Percentiles rank a stretch among this genome's conserved stretches.
These are phyloP conservation scores for Cheilinus undulatus DNA, from an alignment of 2,113 vertebrate genomes.

Conservation along the genomic window DNA sequence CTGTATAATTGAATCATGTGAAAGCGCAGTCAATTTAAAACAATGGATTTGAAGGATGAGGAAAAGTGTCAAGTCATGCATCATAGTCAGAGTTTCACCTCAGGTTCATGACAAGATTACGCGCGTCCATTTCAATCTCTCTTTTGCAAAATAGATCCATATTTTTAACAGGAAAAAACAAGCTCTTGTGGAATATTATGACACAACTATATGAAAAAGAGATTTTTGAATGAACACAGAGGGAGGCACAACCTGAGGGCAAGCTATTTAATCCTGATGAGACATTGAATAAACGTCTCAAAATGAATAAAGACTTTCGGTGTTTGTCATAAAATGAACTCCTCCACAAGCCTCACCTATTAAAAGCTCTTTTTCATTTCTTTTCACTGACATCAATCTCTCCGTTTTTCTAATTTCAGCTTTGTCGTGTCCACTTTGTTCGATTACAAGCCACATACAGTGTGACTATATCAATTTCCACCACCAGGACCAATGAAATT, in stretches of 20 bases:
- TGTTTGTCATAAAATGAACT: slow-evolving; percentile 35
- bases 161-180: slow-evolving; percentile 17
- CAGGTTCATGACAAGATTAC: slow-evolving; percentile 63
- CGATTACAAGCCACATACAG: slow-evolving; percentile 66
- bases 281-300: slow-evolving; percentile 27
- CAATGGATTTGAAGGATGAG: slow-evolving; percentile 86
- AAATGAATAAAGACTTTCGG: slow-evolving; percentile 15
- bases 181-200: slow-evolving; percentile 20
- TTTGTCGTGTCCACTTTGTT: slow-evolving; percentile 72
- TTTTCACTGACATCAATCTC: slow-evolving; percentile 66
- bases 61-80: slow-evolving; percentile 78
- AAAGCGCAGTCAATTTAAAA: slow-evolving; percentile 86
- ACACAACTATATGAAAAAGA: slow-evolving; percentile 25
- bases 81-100: slow-evolving; percentile 75
- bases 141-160: slow-evolving; percentile 44
- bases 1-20: slow-evolving; percentile 89
- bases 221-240: slow-evolving; percentile 26
- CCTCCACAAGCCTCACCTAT: slow-evolving; percentile 9
- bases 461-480: slow-evolving; percentile 68
- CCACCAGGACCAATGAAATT: slow-evolving; percentile 66
- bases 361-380: slow-evolving; percentile 60
- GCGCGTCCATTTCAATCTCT: slow-evolving; percentile 65
- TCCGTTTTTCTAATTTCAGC: slow-evolving; percentile 58
- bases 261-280: slow-evolving; percentile 30
- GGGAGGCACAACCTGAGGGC: slow-evolving; percentile 3